These are phyloP conservation scores for Aphelenchoides fujianensis DNA, from an alignment of 1,140 invertebrate species.

Conservation along the genomic window DNA sequence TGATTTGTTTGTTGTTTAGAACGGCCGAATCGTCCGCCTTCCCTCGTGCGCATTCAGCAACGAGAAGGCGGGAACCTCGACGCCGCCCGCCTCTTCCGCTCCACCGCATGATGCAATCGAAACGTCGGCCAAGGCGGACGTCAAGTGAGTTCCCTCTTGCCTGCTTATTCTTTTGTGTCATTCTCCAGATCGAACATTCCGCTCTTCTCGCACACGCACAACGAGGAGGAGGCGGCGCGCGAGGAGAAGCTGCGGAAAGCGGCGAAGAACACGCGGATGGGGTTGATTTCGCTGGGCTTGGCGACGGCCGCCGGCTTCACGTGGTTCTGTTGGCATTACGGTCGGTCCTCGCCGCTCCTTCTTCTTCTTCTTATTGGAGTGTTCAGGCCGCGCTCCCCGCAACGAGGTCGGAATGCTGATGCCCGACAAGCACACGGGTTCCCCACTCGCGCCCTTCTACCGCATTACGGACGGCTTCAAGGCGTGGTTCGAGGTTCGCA, in stretches of 20 bases:
- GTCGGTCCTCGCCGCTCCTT: slow-evolving; percentile 21
- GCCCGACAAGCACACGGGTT: slow-evolving; percentile 41
- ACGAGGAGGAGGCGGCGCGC: slow-evolving; percentile 21
- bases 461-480: slow-evolving; percentile 48
- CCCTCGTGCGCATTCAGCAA: no score
- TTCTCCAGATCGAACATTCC: no score
- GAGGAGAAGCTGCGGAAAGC: slow-evolving; percentile 40
- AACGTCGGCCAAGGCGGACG: no score
- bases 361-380: not conserved
- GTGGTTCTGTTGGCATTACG: slow-evolving; percentile 53
- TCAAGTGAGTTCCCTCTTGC: no score
- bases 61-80: no score
- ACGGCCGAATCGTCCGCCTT: no score
- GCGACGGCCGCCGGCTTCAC: slow-evolving; percentile 34
- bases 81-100: no score
- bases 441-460: slow-evolving; percentile 46
- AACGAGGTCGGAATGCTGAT: slow-evolving; percentile 48
- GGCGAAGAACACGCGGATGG: slow-evolving; percentile 42
- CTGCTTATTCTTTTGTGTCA: no score
- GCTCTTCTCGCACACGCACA: no score
- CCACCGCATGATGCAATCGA: no score
- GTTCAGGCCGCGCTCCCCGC: slow-evolving; percentile 39
- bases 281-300: slow-evolving; percentile 30
- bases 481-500: slow-evolving; percentile 49
- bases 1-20: no score